A percentile compares a stretch with the other conserved stretches of the same genome.
phyloP scores from a whole-genome alignment of 2,797 vertebrate genomes.

The Karalla daura region DNA sequence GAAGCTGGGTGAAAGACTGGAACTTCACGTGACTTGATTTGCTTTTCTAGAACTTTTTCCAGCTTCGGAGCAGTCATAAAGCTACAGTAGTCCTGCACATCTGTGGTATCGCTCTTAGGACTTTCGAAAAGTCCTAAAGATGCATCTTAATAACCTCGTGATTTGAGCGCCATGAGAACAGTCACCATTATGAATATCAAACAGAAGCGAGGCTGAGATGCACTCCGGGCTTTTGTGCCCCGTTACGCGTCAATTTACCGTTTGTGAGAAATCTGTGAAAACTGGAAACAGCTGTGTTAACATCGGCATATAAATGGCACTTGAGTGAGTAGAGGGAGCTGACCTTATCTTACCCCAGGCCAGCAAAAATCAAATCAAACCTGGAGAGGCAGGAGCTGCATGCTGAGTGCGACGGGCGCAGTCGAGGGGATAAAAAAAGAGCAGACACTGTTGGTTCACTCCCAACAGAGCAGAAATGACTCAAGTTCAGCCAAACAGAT shows the following conservation, averaged over 20 bases:
- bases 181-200: not conserved
- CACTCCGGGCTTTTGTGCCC: no score
- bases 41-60: no score
- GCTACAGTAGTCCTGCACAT: not conserved
- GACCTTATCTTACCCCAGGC: conserved; percentile 7
- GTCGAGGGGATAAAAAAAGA: not conserved
- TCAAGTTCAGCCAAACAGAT: not conserved
- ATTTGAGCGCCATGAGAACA: not conserved
- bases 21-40: no score
- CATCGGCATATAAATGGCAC: conserved; percentile 20
- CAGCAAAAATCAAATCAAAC: conserved; percentile 8
- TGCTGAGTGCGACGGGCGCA: not conserved
- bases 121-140: not conserved
- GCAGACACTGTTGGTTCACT: not conserved
- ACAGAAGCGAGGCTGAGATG: no score
- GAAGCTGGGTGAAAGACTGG: not conserved
- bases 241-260: not conserved
- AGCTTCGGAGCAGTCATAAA: not conserved
- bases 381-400: conserved; percentile 1
- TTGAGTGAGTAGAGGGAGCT: not conserved
- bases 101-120: not conserved
- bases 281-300: conserved; percentile 24
- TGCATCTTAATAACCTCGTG: not conserved
- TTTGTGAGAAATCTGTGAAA: conserved; percentile 7
- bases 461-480: not conserved